A percentile compares a stretch with the other conserved stretches of the same genome.
These are phyloP conservation scores for Halocynthia aurantium DNA, from an alignment of 23 tunicate genomes.

Conservation along the genomic window DNA sequence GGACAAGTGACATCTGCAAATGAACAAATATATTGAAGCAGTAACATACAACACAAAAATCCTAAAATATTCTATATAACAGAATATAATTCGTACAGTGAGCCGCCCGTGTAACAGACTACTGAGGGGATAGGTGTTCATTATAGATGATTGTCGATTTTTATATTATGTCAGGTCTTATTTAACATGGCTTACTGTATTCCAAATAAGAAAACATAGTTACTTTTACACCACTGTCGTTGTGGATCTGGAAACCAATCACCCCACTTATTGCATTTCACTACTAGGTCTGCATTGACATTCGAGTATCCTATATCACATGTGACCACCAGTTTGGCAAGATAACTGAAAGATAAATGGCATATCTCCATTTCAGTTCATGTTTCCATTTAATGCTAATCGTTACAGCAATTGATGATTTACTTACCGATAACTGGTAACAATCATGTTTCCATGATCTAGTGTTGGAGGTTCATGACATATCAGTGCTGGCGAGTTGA, in stretches of 20 bases:
- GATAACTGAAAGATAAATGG: slow-evolving; percentile 34
- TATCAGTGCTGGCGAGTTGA: slow-evolving; percentile 22
- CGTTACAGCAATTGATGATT: not conserved
- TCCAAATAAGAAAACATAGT: not conserved
- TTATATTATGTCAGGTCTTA: not conserved
- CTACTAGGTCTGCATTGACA: slow-evolving; percentile 13
- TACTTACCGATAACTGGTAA: slow-evolving; percentile 61
- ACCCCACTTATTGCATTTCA: slow-evolving; percentile 42
- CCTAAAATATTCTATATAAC: not conserved
- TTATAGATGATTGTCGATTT: no score
- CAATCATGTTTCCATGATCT: slow-evolving; percentile 25
- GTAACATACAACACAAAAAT: not conserved
- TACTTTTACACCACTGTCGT: slow-evolving; percentile 37
- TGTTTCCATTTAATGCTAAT: no score
- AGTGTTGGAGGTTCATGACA: slow-evolving; percentile 40
- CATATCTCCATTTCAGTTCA: not conserved
- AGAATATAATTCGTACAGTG: not conserved
- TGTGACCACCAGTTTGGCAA: slow-evolving; percentile 29
- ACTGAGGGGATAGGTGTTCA: no score
- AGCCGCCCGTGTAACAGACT: no score
- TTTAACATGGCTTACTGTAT: not conserved
- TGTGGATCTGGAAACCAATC: slow-evolving; percentile 44
- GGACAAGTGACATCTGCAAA: slow-evolving; percentile 46
- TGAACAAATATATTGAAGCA: not conserved
- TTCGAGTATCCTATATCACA: slow-evolving; percentile 42